Base-by-base conservation (phyloP, 2,113 vertebrate genomes). In the Lophura nycthemera region DNA sequence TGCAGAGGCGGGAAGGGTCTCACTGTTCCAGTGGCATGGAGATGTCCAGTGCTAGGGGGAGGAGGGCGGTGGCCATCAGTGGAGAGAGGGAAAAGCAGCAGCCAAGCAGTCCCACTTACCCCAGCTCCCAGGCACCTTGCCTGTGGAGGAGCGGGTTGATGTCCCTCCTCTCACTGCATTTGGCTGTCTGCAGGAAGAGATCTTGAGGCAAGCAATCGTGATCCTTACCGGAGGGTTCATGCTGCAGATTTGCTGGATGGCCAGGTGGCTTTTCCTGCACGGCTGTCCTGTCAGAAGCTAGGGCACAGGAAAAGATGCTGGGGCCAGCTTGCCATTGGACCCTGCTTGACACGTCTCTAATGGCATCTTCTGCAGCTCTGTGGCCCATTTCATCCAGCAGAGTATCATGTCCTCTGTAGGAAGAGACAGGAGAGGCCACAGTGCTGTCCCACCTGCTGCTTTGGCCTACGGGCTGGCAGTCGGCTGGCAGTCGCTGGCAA, bases 141-240 rank as follows among this genome's bases (percentile, higher is more conserved):
- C 20, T 38, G 29, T 16, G 9, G 43, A 32, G 52, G 6, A 71
- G 16, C 0, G 2, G 38, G 22, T 27, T 90, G 29, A 4, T 2
- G 0, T 80, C 66, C 25, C 63, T 70, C 63, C 36, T 30, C 59
- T 75, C 27, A 34, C 65, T 12, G 1, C 50, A 61, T 80, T 57
- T 81, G 83, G 17, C 47, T 45, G 30, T 42, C 66, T 60, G 64
- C 63, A 73, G 3, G 1, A 75, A 27, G 57, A 71, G 38, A 14
- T 11, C 61, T 48, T 0, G 0, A 2, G 7, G 25, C 2, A 8
- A 8, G 38, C 0, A 1, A 36, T n/a, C 2, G 1, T 34, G 42
- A 72, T 29, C 34, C 11, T 25, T 4, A 2, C 17, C 24, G 67
- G 59, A 54, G 1, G 1, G 32, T 69, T 60, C 63, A 65, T 38